Conservation (phyloP, 2,113 vertebrate species). For the Tringa solitaria region DNA sequence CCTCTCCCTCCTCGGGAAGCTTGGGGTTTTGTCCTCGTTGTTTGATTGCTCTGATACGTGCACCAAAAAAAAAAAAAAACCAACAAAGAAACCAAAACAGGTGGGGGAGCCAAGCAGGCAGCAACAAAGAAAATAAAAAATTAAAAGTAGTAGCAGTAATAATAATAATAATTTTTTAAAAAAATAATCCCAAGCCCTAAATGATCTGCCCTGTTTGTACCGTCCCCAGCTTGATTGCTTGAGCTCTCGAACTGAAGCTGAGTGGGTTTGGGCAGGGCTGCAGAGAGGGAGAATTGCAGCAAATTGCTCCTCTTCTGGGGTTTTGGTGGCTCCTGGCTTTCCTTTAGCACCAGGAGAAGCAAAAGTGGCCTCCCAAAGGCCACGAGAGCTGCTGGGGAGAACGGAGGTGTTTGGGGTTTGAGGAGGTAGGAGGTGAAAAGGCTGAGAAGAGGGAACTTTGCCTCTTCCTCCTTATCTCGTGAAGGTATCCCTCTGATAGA, state of each 20-base stretch:
- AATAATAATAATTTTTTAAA: not conserved
- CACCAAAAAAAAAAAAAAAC: not conserved
- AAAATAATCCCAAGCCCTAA: not conserved
- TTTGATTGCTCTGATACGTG: conserved; percentile 57
- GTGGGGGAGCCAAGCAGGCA: not conserved
- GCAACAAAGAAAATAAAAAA: not conserved
- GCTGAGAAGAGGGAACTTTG: not conserved
- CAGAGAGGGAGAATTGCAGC: not conserved
- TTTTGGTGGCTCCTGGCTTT: not conserved
- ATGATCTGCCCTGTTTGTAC: not conserved
- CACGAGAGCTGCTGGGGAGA: not conserved
- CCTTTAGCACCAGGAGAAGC: not conserved
- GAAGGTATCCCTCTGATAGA: rapidly evolving
- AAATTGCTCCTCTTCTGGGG: not conserved
- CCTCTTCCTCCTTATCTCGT: not conserved
- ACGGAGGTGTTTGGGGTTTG: not conserved
- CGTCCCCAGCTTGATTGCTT: not conserved
- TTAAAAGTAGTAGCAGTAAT: not conserved
- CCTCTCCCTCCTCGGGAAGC: conserved; percentile 36
- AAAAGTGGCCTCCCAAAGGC: not conserved
- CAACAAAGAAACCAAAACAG: too few species aligned
- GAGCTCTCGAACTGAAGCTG: not conserved
- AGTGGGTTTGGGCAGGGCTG: not conserved
- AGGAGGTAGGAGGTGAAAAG: not conserved
- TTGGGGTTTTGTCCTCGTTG: conserved; percentile 9